Evolutionary conservation across 2,888 invertebrate species (phyloP).

Genomic region (Watsonalla binaria): DNA sequence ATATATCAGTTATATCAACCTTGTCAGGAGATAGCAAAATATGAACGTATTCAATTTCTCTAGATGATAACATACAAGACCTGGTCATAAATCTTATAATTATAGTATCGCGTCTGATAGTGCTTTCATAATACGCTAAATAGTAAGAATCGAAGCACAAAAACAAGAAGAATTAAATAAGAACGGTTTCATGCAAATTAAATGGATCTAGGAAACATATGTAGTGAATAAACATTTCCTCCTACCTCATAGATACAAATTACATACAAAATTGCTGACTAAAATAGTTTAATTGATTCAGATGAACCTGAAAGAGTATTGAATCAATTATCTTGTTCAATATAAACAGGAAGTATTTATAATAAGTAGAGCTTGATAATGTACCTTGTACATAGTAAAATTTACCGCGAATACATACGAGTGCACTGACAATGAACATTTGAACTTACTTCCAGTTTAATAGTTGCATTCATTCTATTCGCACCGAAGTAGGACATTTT

Average conservation of each 20-base stretch:
- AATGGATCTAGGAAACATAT: neutral
- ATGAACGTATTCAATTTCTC: constrained; percentile 43
- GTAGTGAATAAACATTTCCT: neutral
- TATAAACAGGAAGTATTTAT: neutral
- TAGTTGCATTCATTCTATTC: too few species aligned
- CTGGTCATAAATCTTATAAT: constrained; percentile 50
- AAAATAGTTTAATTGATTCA: neutral
- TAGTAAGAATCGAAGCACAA: too few species aligned
- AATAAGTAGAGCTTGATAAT: neutral
- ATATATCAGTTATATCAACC: constrained; percentile 13
- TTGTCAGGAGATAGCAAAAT: constrained; percentile 32
- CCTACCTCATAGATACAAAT: neutral
- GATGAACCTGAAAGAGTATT: neutral
- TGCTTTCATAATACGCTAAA: neutral
- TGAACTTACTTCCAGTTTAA: too few species aligned
- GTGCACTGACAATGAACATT: too few species aligned
- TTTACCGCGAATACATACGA: too few species aligned
- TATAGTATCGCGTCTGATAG: constrained; percentile 10
- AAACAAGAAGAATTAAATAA: too few species aligned
- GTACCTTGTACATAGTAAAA: too few species aligned
- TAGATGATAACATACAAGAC: constrained; percentile 49
- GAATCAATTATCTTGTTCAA: neutral
- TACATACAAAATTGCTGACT: neutral
- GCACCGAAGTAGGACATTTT: too few species aligned
- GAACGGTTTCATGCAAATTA: too few species aligned